phyloP scores from a whole-genome alignment of 2,797 vertebrate genomes.

The Coluber constrictor region DNA sequence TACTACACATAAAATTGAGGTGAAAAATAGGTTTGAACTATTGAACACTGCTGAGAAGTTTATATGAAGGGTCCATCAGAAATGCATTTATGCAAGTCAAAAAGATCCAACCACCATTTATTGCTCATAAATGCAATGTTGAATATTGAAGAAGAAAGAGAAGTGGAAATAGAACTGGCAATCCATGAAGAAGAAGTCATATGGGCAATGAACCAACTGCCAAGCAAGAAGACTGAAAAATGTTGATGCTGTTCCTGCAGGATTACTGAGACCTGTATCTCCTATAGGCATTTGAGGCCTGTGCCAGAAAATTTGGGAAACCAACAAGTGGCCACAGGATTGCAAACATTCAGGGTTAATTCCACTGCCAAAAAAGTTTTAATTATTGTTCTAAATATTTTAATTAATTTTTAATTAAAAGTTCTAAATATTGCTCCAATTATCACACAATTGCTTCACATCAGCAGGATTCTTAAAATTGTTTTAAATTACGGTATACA shows the following conservation, averaged over 20 bases:
- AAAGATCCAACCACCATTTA: neutral
- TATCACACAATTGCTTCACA: too few relatives aligned
- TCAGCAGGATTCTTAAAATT: too few relatives aligned
- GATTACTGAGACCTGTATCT: neutral
- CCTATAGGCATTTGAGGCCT: neutral
- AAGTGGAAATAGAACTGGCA: neutral
- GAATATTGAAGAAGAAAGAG: neutral
- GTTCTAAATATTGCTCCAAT: too few relatives aligned
- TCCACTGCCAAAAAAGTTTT: too few relatives aligned
- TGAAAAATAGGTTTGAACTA: neutral
- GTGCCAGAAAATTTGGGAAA: too few relatives aligned
- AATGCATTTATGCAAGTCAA: neutral
- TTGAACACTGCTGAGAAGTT: neutral
- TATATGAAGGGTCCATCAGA: neutral
- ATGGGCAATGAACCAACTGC: neutral
- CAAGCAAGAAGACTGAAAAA: neutral
- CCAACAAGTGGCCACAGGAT: too few relatives aligned
- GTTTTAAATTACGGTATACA: too few relatives aligned
- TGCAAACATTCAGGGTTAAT: too few relatives aligned
- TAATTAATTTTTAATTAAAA: too few relatives aligned
- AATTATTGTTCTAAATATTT: too few relatives aligned
- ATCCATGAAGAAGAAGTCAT: neutral
- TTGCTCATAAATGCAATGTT: neutral
- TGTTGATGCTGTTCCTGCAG: neutral
- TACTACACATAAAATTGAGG: neutral